Evolutionary conservation across 2,888 invertebrate genomes (phyloP).

Genomic region (Cheiracanthium punctorium): DNA sequence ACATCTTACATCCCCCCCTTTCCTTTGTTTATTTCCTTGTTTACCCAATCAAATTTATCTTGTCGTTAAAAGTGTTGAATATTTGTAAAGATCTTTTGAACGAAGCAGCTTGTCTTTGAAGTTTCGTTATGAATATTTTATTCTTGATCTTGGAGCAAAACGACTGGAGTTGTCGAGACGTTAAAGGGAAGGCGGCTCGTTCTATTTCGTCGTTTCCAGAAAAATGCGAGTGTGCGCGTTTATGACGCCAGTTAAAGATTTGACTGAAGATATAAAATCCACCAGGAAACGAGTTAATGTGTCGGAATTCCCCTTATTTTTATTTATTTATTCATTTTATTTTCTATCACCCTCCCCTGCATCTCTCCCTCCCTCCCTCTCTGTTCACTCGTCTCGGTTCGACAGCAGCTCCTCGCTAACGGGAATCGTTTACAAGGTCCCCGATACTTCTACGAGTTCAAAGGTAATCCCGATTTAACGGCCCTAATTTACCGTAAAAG

Average conservation of each 20-base stretch:
- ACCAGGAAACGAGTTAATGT: background rate
- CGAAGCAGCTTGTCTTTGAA: background rate
- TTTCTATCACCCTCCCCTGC: background rate
- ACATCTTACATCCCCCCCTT: no score
- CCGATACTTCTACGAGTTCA: conserved; percentile 5
- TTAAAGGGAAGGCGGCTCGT: no score
- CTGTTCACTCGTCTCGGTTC: no score
- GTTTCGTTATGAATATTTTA: background rate
- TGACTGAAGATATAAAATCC: background rate
- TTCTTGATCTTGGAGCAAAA: background rate
- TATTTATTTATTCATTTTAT: no score
- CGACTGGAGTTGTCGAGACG: no score
- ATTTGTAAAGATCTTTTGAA: no score
- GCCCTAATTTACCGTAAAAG: conserved; percentile 31
- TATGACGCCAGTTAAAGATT: background rate
- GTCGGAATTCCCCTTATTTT: background rate
- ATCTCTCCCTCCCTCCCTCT: background rate
- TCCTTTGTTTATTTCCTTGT: no score
- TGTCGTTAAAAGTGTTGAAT: no score
- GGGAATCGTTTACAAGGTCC: conserved; percentile 9
- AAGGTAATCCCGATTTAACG: conserved; percentile 35
- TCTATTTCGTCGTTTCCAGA: no score
- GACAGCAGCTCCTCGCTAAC: background rate
- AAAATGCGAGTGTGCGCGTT: background rate
- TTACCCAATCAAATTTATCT: no score